Conservation (phyloP, 2,113 vertebrate species). For the Megatriorchis doriae region DNA sequence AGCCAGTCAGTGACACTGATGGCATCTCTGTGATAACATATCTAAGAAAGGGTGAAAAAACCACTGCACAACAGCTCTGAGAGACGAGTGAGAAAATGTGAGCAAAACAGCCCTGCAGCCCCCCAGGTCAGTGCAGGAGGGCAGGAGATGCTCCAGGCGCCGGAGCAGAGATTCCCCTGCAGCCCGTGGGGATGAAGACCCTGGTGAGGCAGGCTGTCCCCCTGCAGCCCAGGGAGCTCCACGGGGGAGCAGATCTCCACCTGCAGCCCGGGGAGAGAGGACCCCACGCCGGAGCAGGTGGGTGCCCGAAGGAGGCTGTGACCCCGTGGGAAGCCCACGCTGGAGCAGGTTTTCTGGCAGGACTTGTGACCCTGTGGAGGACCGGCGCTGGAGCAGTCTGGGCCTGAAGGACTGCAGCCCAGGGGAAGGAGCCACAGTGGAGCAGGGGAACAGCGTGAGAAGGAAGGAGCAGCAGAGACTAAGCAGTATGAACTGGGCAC, state of each 20-base stretch:
- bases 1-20: accelerated
- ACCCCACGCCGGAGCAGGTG: not conserved
- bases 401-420: not conserved
- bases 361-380: too few species aligned
- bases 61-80: not conserved
- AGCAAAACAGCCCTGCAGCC: not conserved
- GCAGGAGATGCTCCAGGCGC: too few species aligned
- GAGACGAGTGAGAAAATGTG: accelerated
- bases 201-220: accelerated
- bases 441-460: not conserved
- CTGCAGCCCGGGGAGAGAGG: not conserved
- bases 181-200: not conserved
- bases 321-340: too few species aligned
- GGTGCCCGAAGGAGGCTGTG: too few species aligned
- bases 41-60: not conserved
- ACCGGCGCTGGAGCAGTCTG: not conserved
- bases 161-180: not conserved
- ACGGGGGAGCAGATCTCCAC: not conserved
- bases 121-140: not conserved
- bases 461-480: not conserved
- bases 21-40: not conserved
- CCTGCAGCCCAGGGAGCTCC: accelerated
- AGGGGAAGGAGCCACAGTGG: accelerated
- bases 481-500: not conserved
- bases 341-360: not conserved